Evolutionary conservation across 2,113 vertebrate species (phyloP).

Genomic region (Oreocharis arfaki): DNA sequence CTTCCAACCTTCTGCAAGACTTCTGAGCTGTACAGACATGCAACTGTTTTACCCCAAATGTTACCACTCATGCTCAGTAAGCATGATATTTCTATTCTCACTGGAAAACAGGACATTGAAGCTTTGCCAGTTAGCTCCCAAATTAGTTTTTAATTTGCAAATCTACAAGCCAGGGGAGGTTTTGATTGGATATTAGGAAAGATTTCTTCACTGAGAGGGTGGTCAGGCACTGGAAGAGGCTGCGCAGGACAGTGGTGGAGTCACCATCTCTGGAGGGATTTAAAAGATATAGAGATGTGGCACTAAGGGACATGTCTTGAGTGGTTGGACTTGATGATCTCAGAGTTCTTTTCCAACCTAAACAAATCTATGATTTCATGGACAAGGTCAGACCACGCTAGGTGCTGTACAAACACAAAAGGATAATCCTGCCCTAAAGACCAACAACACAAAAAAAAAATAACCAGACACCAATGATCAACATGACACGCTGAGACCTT

Average conservation of each 20-base stretch:
- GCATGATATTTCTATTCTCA: background rate
- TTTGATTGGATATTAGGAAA: background rate
- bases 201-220: background rate
- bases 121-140: background rate
- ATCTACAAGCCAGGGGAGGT: background rate
- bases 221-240: background rate
- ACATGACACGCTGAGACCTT: background rate
- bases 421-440: constrained; percentile 17
- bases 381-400: background rate
- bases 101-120: background rate
- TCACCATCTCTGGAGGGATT: background rate
- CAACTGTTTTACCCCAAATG: background rate
- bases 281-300: background rate
- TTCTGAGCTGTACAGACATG: background rate
- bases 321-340: background rate
- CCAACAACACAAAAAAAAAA: constrained; percentile 9
- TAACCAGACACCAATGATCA: background rate
- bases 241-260: background rate
- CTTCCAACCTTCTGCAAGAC: background rate
- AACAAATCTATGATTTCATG: background rate
- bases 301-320: background rate
- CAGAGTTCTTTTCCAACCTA: background rate
- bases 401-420: background rate
- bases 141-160: background rate
- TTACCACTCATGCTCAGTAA: background rate